These are phyloP conservation scores for Tineola bisselliella DNA, from an alignment of 2,888 invertebrate genomes.

Conservation along the genomic window DNA sequence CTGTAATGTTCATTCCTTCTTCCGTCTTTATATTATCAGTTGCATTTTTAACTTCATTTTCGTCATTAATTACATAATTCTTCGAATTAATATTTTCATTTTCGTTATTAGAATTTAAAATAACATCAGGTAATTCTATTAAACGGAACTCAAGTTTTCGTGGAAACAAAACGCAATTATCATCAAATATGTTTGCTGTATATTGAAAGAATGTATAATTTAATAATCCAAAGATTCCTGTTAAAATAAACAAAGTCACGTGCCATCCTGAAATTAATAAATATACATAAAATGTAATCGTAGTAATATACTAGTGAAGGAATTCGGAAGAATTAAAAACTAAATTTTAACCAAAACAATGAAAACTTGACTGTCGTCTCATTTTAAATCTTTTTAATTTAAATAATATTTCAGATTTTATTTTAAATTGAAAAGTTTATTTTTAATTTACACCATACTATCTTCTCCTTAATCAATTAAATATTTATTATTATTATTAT, in stretches of 20 bases:
- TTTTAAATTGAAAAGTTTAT: no score
- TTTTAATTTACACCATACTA: no score
- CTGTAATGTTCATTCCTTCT: background rate
- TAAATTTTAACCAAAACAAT: no score
- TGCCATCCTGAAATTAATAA: slow-evolving; percentile 46
- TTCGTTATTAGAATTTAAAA: slow-evolving; percentile 8
- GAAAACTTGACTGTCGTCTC: no score
- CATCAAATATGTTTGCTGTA: slow-evolving; percentile 39
- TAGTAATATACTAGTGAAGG: no score
- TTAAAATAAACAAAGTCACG: slow-evolving; percentile 37
- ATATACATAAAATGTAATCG: background rate
- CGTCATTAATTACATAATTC: background rate
- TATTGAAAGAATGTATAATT: slow-evolving; percentile 51
- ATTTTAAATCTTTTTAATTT: no score
- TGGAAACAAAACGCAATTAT: slow-evolving; percentile 45
- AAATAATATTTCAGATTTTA: no score
- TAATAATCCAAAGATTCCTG: slow-evolving; percentile 43
- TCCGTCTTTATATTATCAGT: background rate
- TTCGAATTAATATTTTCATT: slow-evolving; percentile 22
- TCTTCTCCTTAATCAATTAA: no score
- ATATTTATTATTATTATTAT: no score
- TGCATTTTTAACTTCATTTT: background rate
- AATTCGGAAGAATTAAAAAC: no score
- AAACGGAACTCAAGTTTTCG: slow-evolving; percentile 37
- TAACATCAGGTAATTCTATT: slow-evolving; percentile 23